Evolutionary conservation across 2,888 invertebrate genomes (phyloP), one percentile per base, ranked within the genome.

Genomic region (Dynastes maya): DNA sequence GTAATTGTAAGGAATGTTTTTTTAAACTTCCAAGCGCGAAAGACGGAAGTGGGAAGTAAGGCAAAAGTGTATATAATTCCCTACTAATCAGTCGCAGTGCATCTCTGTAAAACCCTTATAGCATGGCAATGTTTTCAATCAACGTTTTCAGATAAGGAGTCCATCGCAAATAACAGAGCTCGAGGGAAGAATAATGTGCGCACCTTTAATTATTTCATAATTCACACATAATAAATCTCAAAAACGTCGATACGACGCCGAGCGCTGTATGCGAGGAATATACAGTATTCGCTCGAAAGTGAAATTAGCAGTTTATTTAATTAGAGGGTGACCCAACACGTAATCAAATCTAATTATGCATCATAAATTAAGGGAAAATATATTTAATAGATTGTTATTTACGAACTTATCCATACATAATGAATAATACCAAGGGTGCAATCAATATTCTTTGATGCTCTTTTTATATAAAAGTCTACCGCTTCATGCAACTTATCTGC

Each of bases 271-370:
- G 29, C 13, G 27, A 22, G 55, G 53, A 37, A 55, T 55, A 55
- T n/a, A 22, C 22, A 22, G 22, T 22, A n/a, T 55, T n/a, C 55
- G 16, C 13, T 70, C n/a, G 4, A 37, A 8, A 61, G 13, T n/a
- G 74, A 77, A 71, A 76, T 76, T 74, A 64, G 64, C 70, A 79
- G 63, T 79, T 77, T 63, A 68, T 78, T 63, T 78, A 78, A 72
- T 71, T 77, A 76, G 29, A 9, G 32, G 37, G 45, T 72, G 45
- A 16, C 11, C 55, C 63, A 70, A 63, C 29, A 29, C 40, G 13
- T 16, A 45, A 78, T 71, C 32, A 61, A 40, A 37, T 27, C 6
- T 71, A 78, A 78, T 78, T 78, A 71, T 61, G 58, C 22, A n/a
- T 51, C 49, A 32, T 76, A 76, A 53, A 67, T 65, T 55, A 37